Conservation (phyloP, 2,113 vertebrate species). For the Pseudolaguvia tuberculata region DNA sequence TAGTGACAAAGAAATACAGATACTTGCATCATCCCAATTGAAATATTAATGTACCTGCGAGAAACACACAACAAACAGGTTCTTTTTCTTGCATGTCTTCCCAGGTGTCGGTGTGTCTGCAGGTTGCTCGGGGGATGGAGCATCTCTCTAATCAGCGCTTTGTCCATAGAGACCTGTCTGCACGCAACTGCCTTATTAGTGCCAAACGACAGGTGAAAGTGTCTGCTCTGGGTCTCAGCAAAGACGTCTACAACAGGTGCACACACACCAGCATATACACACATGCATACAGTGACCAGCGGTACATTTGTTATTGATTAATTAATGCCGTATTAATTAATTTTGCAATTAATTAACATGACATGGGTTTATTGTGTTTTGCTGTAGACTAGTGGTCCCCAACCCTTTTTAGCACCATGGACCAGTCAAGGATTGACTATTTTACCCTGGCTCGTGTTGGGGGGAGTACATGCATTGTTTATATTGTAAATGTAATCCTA, state of each 20-base stretch:
- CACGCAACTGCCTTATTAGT: conserved; percentile 79
- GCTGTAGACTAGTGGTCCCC: too few species aligned
- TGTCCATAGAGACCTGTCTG: conserved; percentile 78
- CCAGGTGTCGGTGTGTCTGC: conserved; percentile 75
- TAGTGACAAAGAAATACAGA: background rate
- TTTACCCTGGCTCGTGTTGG: too few species aligned
- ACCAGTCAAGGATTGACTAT: too few species aligned
- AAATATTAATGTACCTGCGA: background rate
- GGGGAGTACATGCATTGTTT: too few species aligned
- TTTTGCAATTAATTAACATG: too few species aligned
- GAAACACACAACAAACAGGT: background rate
- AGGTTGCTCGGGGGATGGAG: conserved; percentile 80
- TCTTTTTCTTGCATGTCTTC: conserved; percentile 5
- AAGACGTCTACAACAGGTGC: conserved; percentile 84
- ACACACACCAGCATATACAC: background rate
- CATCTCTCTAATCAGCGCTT: conserved; percentile 80
- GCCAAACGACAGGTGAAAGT: conserved; percentile 78
- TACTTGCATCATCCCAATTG: background rate
- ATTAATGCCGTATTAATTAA: too few species aligned
- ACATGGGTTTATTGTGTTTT: too few species aligned
- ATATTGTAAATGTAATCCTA: too few species aligned
- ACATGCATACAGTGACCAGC: background rate
- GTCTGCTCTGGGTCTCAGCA: conserved; percentile 78
- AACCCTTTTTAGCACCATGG: too few species aligned
- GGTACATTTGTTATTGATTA: too few species aligned